Percentiles rank a stretch among this genome's conserved stretches.
These are phyloP conservation scores for Pardalotus punctatus DNA, from an alignment of 2,113 vertebrate species.

Conservation along the genomic window DNA sequence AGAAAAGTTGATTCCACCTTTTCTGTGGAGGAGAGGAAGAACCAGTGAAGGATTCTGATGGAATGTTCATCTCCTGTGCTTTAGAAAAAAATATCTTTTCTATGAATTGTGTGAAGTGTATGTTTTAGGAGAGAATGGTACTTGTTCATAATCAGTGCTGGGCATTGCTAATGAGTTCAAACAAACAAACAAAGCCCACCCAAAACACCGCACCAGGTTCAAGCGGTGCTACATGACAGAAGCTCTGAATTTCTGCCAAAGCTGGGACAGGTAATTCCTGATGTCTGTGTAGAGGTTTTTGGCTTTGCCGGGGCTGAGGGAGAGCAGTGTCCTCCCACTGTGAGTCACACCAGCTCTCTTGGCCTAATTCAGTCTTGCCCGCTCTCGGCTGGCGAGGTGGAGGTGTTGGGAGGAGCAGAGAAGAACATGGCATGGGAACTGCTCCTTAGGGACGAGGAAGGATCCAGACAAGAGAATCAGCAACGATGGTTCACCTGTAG, in stretches of 20 bases:
- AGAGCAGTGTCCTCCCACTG: not conserved
- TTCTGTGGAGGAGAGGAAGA: not conserved
- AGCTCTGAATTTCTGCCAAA: not conserved
- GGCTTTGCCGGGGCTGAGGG: not conserved
- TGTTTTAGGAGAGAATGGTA: not conserved
- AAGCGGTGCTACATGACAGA: accelerated
- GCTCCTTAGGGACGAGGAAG: accelerated
- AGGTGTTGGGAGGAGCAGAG: not conserved
- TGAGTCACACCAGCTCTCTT: not conserved
- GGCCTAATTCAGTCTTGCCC: not conserved
- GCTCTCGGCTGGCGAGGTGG: not conserved
- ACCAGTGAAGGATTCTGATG: not conserved
- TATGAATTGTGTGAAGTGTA: not conserved
- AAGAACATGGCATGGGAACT: accelerated
- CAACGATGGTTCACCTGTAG: not conserved
- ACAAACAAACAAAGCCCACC: not conserved
- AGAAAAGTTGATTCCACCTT: not conserved
- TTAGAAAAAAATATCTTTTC: not conserved
- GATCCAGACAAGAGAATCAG: not conserved
- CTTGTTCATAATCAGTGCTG: not conserved
- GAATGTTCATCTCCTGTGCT: not conserved
- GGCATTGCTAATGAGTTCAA: not conserved
- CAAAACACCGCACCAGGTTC: not conserved
- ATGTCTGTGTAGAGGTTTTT: not conserved
- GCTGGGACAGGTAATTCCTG: not conserved